Percentiles rank a stretch among this genome's conserved stretches.
phyloP scores from a whole-genome alignment of 2,888 invertebrate genomes.

The Brachynemurus nebulosus region DNA sequence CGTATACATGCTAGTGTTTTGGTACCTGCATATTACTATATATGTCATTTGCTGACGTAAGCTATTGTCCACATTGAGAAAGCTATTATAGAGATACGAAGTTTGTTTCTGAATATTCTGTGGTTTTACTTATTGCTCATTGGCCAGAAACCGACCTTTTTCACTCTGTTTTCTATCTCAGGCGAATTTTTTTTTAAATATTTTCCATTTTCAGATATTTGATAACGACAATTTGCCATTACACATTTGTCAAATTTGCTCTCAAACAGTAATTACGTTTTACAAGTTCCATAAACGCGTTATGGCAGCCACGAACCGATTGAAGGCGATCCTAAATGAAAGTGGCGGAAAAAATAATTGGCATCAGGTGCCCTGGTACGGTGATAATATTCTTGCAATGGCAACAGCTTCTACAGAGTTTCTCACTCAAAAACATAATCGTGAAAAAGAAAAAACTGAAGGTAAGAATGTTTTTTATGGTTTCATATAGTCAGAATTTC shows the following conservation, averaged over 20 bases:
- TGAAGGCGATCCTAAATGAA: not conserved
- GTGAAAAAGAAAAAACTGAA: not conserved
- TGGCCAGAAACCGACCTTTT: too few species aligned
- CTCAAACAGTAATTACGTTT: not conserved
- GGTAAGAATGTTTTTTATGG: not conserved
- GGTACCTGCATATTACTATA: too few species aligned
- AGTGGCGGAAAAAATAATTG: not conserved
- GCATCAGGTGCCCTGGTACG: not conserved
- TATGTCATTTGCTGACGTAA: too few species aligned
- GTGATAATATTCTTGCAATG: not conserved
- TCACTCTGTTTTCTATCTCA: too few species aligned
- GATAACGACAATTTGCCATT: not conserved
- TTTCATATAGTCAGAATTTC: too few species aligned
- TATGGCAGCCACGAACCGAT: not conserved
- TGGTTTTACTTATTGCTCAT: too few species aligned
- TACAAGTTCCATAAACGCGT: not conserved
- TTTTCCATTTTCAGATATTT: not conserved
- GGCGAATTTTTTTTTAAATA: not conserved
- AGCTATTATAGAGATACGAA: too few species aligned
- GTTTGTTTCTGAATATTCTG: too few species aligned
- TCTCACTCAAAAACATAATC: not conserved
- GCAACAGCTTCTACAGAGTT: not conserved
- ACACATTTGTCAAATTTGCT: slow-evolving; percentile 1
- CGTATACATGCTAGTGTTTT: too few species aligned
- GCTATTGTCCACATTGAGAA: too few species aligned